A percentile compares a stretch with the other conserved stretches of the same genome.
These are phyloP conservation scores for Centropristis striata DNA, from an alignment of 2,113 vertebrate species.

Conservation along the genomic window DNA sequence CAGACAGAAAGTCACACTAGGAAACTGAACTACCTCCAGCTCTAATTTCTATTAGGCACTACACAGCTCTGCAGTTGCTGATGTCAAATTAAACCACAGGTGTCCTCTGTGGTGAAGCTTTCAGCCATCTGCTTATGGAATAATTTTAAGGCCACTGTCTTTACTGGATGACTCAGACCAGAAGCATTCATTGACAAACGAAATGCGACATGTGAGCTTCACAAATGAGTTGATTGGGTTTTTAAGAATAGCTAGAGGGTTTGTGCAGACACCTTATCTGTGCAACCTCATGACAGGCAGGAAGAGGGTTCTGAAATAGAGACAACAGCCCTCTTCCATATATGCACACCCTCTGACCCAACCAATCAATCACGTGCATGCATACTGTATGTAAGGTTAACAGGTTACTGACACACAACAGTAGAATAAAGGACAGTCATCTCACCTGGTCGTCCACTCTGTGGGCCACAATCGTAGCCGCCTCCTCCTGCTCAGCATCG, in stretches of 20 bases:
- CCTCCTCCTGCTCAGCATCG: conserved; percentile 89
- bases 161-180: conserved; percentile 44
- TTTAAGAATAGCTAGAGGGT: conserved; percentile 14
- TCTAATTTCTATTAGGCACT: neutral
- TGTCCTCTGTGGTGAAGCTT: neutral
- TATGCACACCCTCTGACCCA: conserved; percentile 5
- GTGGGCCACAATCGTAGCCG: conserved; percentile 90
- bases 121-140: neutral
- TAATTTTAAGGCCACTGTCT: neutral
- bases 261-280: conserved; percentile 57
- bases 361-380: conserved; percentile 28
- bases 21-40: neutral
- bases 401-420: conserved; percentile 27
- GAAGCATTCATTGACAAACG: conserved; percentile 31
- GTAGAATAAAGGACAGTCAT: neutral
- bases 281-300: conserved; percentile 30
- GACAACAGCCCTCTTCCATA: conserved; percentile 25
- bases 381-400: conserved; percentile 29
- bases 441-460: conserved; percentile 91
- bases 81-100: conserved; percentile 8
- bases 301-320: conserved; percentile 22
- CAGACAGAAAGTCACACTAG: neutral
- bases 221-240: neutral
- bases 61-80: neutral
- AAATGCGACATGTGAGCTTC: conserved; percentile 58